A percentile compares a stretch with the other conserved stretches of the same genome.
phyloP scores from a whole-genome alignment of 2,888 invertebrate genomes.

The Coremacera marginata region DNA sequence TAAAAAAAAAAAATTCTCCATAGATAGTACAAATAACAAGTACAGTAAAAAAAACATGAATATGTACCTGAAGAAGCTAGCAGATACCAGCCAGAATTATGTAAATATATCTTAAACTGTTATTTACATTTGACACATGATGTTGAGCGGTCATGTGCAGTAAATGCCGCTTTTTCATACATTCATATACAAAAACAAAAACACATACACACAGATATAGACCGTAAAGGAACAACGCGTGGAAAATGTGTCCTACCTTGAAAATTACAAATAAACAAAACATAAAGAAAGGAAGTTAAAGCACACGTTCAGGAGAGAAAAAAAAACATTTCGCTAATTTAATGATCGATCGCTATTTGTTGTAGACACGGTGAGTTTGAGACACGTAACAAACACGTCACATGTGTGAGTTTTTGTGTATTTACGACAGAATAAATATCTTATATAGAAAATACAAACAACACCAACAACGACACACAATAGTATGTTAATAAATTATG shows the following conservation, averaged over 20 bases:
- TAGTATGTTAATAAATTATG: too few species aligned
- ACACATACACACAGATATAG: too few species aligned
- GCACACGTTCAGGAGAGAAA: background rate
- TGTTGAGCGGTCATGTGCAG: background rate
- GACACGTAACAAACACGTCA: background rate
- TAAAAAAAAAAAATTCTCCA: too few species aligned
- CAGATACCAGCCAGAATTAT: background rate
- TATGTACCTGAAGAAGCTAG: background rate
- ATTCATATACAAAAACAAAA: too few species aligned
- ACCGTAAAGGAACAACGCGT: too few species aligned
- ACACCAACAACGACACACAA: too few species aligned
- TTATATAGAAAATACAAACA: too few species aligned
- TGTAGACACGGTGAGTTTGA: too few species aligned
- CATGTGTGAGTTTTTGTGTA: background rate
- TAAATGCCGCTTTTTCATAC: background rate
- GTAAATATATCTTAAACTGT: background rate
- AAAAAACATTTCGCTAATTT: slow-evolving; percentile 19
- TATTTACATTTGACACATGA: background rate
- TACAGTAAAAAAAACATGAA: too few species aligned
- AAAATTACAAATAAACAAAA: too few species aligned
- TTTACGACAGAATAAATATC: background rate
- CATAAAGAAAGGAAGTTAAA: background rate
- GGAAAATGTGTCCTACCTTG: too few species aligned
- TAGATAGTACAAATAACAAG: too few species aligned
- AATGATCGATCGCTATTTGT: slow-evolving; percentile 26